phyloP scores from a whole-genome alignment of 1,140 invertebrate genomes.

The Drosophila melanica region DNA sequence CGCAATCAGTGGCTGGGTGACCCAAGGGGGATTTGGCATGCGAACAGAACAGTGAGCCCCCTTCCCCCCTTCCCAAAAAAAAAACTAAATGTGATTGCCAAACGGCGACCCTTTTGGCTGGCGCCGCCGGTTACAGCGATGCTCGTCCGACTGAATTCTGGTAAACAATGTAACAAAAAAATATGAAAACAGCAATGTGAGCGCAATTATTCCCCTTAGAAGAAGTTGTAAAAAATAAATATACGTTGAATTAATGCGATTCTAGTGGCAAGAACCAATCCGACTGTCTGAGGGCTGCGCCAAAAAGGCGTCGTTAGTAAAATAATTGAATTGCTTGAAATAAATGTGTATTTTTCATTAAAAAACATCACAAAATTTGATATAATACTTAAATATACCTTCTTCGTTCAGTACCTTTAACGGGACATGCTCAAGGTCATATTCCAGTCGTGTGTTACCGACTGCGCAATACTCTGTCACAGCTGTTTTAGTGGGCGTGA shows the following conservation, averaged over 20 bases:
- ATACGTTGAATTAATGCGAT: neutral
- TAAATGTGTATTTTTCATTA: too few species aligned
- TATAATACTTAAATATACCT: too few species aligned
- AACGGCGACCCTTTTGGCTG: conserved; percentile 39
- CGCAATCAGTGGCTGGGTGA: neutral
- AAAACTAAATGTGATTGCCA: conserved; percentile 46
- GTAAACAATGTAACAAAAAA: conserved; percentile 27
- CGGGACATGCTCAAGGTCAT: too few species aligned
- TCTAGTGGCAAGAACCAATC: neutral
- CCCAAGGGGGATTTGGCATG: neutral
- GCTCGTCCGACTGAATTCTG: neutral
- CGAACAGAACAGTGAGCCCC: conserved; percentile 10
- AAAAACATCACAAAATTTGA: too few species aligned
- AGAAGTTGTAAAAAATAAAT: neutral
- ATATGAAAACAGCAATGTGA: conserved; percentile 14
- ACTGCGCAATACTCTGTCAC: too few species aligned
- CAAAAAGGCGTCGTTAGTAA: too few species aligned
- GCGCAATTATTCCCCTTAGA: neutral
- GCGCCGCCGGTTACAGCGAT: conserved; percentile 16
- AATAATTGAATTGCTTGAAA: too few species aligned
- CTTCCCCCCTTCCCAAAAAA: too few species aligned
- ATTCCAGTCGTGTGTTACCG: too few species aligned
- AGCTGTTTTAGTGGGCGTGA: too few species aligned
- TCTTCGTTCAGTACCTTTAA: too few species aligned
- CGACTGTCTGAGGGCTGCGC: neutral